A percentile compares a stretch with the other conserved stretches of the same genome.
These are phyloP conservation scores for Oryzias melastigma DNA, from an alignment of 2,113 vertebrate species.

Conservation along the genomic window DNA sequence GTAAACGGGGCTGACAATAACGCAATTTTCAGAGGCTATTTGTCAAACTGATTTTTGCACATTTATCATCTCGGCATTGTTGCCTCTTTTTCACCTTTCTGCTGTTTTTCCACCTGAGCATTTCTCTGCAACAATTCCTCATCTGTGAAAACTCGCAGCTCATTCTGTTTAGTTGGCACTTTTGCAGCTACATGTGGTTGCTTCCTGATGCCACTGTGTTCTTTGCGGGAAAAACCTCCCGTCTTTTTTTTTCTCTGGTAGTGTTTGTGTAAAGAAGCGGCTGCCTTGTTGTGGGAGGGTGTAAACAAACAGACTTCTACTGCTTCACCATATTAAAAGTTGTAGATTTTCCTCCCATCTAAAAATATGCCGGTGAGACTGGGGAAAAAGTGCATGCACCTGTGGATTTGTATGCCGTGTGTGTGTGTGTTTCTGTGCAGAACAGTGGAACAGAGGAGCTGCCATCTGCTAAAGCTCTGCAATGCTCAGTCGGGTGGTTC, in stretches of 20 bases:
- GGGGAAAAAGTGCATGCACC: too few species aligned
- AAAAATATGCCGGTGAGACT: too few species aligned
- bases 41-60: slow-evolving; percentile 28
- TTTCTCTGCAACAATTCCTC: slow-evolving; percentile 1
- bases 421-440: slow-evolving; percentile 14
- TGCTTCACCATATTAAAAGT: too few species aligned
- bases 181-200: slow-evolving; percentile 1
- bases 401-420: too few species aligned
- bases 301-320: too few species aligned
- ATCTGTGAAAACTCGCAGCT: background rate
- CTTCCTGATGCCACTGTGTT: too few species aligned
- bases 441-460: slow-evolving; percentile 46
- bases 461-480: slow-evolving; percentile 54
- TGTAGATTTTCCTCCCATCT: too few species aligned
- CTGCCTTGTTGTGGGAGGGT: too few species aligned
- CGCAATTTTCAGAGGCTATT: slow-evolving; percentile 14
- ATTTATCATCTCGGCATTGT: slow-evolving; percentile 35
- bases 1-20: slow-evolving; percentile 10
- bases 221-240: too few species aligned
- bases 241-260: too few species aligned
- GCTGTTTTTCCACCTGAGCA: slow-evolving; percentile 25
- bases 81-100: slow-evolving; percentile 17
- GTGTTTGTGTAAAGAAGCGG: too few species aligned
- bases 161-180: too few species aligned
- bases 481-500: background rate